Evolutionary conservation across 2,113 vertebrate genomes (phyloP).

Genomic region (Rhinolophus ferrumequinum): DNA sequence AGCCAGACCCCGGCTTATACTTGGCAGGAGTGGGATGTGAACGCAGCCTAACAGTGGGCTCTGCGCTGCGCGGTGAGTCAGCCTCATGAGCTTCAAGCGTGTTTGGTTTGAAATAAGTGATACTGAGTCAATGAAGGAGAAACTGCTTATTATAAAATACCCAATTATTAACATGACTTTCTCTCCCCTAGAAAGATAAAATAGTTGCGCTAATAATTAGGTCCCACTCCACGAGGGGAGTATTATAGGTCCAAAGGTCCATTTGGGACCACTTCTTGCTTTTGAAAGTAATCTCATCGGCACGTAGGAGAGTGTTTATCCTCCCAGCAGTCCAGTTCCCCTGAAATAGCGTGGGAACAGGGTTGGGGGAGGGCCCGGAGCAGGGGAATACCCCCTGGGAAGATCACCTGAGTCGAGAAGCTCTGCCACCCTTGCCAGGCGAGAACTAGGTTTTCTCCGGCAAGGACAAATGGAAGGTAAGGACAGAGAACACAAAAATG

Average conservation of each 20-base stretch:
- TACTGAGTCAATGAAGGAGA: neutral
- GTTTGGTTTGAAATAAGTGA: neutral
- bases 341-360: neutral
- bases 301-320: neutral
- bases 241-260: neutral
- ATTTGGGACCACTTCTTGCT: neutral
- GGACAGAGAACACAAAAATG: neutral
- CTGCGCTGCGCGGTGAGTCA: neutral
- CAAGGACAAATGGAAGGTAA: neutral
- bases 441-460: neutral
- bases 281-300: neutral
- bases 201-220: neutral
- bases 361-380: neutral
- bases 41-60: neutral
- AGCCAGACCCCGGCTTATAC: neutral
- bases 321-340: neutral
- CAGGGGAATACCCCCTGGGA: neutral
- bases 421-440: neutral
- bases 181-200: neutral
- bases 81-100: neutral
- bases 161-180: conserved; percentile 28
- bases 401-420: neutral
- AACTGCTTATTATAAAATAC: neutral
- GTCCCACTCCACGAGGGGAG: neutral
- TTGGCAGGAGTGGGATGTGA: neutral